Conservation (phyloP, 2,888 invertebrate species). For the Rhagonycha fulva region DNA sequence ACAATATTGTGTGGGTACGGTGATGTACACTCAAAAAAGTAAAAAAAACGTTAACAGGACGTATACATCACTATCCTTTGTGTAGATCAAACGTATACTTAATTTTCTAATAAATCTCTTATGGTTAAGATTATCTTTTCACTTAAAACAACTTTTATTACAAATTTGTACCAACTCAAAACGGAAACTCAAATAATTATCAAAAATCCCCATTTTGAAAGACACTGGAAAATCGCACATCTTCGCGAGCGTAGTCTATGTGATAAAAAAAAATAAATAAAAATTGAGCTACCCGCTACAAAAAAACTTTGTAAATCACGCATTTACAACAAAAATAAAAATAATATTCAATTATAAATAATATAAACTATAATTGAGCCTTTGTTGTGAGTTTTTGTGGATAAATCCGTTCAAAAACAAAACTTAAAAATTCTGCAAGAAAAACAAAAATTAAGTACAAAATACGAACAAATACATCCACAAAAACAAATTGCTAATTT, state of each 20-base stretch:
- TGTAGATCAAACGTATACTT: conserved; percentile 21
- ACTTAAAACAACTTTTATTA: conserved; percentile 18
- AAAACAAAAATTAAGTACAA: conserved; percentile 22
- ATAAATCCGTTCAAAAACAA: conserved; percentile 5
- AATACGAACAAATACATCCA: conserved; percentile 4
- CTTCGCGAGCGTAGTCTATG: conserved; percentile 6
- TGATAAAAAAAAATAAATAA: conserved; percentile 26
- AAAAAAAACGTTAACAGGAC: conserved; percentile 17
- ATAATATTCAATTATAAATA: conserved; percentile 19
- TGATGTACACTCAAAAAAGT: not conserved
- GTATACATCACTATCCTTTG: conserved; percentile 17
- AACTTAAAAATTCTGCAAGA: not conserved
- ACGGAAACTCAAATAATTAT: conserved; percentile 19
- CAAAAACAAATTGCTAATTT: conserved; percentile 26
- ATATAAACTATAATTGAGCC: conserved; percentile 26
- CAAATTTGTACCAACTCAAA: conserved; percentile 30
- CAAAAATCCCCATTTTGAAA: conserved; percentile 23
- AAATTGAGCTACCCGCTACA: conserved; percentile 25
- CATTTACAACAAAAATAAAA: conserved; percentile 17
- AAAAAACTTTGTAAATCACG: conserved; percentile 25
- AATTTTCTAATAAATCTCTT: conserved; percentile 24
- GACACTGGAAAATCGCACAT: conserved; percentile 19
- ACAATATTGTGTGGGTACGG: conserved; percentile 24
- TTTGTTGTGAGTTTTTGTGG: conserved; percentile 22
- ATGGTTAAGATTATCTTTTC: not conserved